Conservation (phyloP, 2,113 vertebrate species). For the Engraulis encrasicolus region DNA sequence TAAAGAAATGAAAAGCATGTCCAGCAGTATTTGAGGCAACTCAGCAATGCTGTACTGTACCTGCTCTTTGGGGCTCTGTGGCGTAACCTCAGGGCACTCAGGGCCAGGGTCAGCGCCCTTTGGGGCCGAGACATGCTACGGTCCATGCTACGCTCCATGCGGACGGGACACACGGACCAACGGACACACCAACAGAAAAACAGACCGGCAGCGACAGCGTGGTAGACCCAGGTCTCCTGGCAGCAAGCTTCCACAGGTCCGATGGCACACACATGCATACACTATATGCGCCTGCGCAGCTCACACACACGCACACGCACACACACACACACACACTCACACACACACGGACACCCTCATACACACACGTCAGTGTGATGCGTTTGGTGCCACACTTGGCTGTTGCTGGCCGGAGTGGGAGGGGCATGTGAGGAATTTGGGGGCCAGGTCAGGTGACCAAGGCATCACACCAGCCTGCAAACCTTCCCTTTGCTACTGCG, state of each 20-base stretch:
- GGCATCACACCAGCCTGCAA: constrained; percentile 64
- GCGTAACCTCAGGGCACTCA: constrained; percentile 70
- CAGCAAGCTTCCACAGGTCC: neutral
- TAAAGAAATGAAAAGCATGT: too few relatives aligned
- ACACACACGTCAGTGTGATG: too few relatives aligned
- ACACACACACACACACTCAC: neutral
- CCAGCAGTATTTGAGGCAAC: neutral
- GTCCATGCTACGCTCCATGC: too few relatives aligned
- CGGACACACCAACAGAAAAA: neutral
- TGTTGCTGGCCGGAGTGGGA: constrained; percentile 29
- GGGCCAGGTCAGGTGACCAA: constrained; percentile 53
- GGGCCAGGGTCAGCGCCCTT: constrained; percentile 68
- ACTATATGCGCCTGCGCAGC: too few relatives aligned
- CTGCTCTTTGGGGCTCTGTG: constrained; percentile 68
- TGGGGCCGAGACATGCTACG: constrained; percentile 48
- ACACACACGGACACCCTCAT: neutral
- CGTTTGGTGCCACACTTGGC: constrained; percentile 1
- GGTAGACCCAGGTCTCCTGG: neutral
- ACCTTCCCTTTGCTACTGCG: constrained; percentile 25
- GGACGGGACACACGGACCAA: neutral
- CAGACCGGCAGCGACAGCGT: neutral
- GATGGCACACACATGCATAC: neutral
- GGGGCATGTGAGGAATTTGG: constrained; percentile 60
- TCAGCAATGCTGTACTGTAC: constrained; percentile 59
- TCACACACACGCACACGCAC: constrained; percentile 5